These are phyloP conservation scores for Tupaia tana DNA, from an alignment of 2,113 vertebrate genomes.

Conservation along the genomic window DNA sequence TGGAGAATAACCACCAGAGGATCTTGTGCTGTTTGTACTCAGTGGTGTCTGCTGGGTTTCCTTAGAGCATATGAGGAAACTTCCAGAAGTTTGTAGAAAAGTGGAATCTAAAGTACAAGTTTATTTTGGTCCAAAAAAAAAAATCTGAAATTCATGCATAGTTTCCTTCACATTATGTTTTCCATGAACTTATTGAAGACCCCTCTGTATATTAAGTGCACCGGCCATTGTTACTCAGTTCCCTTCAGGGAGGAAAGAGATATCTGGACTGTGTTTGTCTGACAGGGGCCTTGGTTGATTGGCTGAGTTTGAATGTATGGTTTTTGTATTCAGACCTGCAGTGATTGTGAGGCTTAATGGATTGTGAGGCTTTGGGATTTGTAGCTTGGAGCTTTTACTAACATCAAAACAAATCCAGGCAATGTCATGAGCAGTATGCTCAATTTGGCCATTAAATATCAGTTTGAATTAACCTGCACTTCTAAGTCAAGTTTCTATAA, in stretches of 20 bases:
- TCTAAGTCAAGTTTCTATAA: background rate
- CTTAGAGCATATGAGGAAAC: background rate
- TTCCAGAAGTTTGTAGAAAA: too few relatives aligned
- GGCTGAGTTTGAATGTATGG: background rate
- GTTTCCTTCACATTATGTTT: too few relatives aligned
- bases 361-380: background rate
- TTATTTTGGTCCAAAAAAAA: too few relatives aligned
- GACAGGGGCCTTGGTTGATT: background rate
- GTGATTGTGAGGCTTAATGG: background rate
- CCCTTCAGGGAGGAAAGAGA: background rate
- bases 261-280: background rate
- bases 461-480: background rate
- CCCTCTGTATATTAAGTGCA: too few relatives aligned
- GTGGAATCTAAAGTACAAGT: too few relatives aligned
- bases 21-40: background rate
- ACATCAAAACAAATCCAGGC: conserved; percentile 14
- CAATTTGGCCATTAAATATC: conserved; percentile 8
- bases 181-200: too few relatives aligned
- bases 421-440: background rate
- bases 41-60: background rate
- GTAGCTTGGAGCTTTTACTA: background rate
- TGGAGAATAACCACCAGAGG: background rate
- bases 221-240: background rate
- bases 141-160: too few relatives aligned
- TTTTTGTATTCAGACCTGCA: background rate